These are phyloP conservation scores for Trinorchestia longiramus DNA, from an alignment of 1,140 invertebrate species.

Conservation along the genomic window DNA sequence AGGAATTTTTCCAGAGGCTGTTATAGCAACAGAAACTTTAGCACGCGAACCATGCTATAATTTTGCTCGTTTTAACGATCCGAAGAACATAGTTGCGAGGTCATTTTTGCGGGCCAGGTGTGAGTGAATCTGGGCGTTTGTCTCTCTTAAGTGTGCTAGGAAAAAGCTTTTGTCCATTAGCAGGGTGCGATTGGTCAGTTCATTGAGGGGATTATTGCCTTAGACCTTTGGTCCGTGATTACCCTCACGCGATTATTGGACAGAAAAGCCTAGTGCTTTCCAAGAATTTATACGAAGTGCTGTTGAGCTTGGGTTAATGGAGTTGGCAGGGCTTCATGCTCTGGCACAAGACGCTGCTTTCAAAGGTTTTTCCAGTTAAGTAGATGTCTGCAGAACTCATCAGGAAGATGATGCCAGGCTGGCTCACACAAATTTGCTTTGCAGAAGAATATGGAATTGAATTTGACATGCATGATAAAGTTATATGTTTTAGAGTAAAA, in stretches of 20 bases:
- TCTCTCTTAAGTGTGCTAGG: conserved; percentile 1
- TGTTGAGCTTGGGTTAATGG: neutral
- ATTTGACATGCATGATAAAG: neutral
- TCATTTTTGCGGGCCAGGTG: conserved; percentile 11
- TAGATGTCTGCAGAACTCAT: neutral
- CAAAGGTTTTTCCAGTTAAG: neutral
- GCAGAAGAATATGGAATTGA: neutral
- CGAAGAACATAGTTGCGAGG: neutral
- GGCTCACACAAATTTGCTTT: neutral
- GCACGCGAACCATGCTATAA: neutral
- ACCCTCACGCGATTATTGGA: neutral
- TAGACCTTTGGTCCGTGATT: conserved; percentile 24
- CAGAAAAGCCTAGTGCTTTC: neutral
- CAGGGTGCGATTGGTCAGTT: conserved; percentile 25
- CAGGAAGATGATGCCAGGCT: neutral
- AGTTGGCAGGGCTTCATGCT: neutral
- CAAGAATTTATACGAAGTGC: neutral
- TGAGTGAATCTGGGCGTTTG: conserved; percentile 34
- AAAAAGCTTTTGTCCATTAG: conserved; percentile 27
- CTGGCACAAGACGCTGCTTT: neutral
- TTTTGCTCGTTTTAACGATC: conserved; percentile 8
- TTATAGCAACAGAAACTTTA: neutral
- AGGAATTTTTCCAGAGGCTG: neutral
- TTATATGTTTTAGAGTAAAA: neutral
- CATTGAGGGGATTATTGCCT: conserved; percentile 32